Base-by-base conservation (phyloP, 1,140 invertebrate species). In the Periplaneta americana region DNA sequence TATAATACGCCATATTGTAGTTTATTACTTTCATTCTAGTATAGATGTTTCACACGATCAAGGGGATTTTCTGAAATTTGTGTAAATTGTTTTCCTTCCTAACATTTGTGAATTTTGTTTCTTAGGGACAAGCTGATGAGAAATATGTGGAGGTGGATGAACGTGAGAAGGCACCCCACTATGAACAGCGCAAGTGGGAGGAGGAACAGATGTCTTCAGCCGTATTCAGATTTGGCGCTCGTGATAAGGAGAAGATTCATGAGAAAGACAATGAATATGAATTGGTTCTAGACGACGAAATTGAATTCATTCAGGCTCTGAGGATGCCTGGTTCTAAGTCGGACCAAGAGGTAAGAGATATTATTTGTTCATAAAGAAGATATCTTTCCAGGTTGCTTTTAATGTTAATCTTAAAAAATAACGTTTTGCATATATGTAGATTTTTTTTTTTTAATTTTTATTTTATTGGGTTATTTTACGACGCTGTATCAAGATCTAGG, bases 181-280 rank as follows among this genome's bases (percentile, higher is more conserved):
- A 96, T 10, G 98, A 99, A 87, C 98, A 99, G 88, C 93, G 93
- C 83, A 97, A 98, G 91, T 99, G 98, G 98, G 98, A 99, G 90
- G 96, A 98, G 81, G 98, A 99, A 88, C 96, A 98, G 89, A 94
- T 99, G 89, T 94, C 94, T 33, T 96, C 96, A n/a, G 98, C 98
- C 31, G 92, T 95, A 39, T 95, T 98, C 87, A 92, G 93, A 85
- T 98, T 99, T 91, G 98, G 98, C 22, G 96, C 98, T 0, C 96
- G 95, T 89, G 95, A 98, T 90, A 84, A 84, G 74, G 84, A 82
- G 83, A 86, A 78, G 78, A 84, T 83, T 81, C 84, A 85, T 81
- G 81, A 90, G 84, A 85, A 86, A 48, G 89, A 93, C 86, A 93
- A 98, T 87, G 95, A 98, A 82, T 99, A 99, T 90, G 97, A 99